Base-by-base conservation (phyloP, 2,113 vertebrate genomes). In the Erythrolamprus reginae region DNA sequence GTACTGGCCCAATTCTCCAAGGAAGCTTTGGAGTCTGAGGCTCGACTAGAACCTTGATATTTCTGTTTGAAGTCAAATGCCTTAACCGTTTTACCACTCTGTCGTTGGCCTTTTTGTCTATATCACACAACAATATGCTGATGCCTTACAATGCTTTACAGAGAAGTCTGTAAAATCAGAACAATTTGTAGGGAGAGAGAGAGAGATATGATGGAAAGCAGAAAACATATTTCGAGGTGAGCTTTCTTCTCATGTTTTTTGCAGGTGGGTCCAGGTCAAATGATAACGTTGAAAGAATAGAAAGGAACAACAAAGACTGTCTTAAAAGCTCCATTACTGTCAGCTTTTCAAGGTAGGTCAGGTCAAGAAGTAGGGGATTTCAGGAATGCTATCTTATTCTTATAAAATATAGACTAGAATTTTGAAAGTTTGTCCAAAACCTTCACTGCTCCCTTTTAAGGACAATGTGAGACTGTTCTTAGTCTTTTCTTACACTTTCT, bases 131-230 rank as follows among this genome's bases (percentile, higher is more conserved):
- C 24, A 26, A 91, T 55, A 58, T 45, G 23, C 2, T 2, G 0
- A 65, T 47, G 1, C 90, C 86, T 88, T 90, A 1, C 82, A 91
- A 88, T 23, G 53, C 87, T 42, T 48, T 58, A 88, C 50, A 52
- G 45, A 45, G 90, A 45, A 89, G 47, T 92, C 92, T 93, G 23
- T 47, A 91, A 82, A 90, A 12, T 24, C 23, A 38, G 85, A 28
- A 21, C n/a, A 24, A 65, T 85, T 65, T 28, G 28, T 15, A 33
- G 3, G n/a, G 33, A 55, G 45, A 45, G 45, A 45, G 13, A 33
- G 3, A 45, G 33, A 55, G 50, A 53, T 10, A 42, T 77, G 17
- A 10, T 42, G 17, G 17, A 19, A 38, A 77, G 33, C 9, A 33
- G 17, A 42, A 77, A 77, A 77, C 70, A 77, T 7, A 89, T 45